These are phyloP conservation scores for Pelecanoides urinatrix DNA, from an alignment of 2,113 vertebrate genomes.

Conservation along the genomic window DNA sequence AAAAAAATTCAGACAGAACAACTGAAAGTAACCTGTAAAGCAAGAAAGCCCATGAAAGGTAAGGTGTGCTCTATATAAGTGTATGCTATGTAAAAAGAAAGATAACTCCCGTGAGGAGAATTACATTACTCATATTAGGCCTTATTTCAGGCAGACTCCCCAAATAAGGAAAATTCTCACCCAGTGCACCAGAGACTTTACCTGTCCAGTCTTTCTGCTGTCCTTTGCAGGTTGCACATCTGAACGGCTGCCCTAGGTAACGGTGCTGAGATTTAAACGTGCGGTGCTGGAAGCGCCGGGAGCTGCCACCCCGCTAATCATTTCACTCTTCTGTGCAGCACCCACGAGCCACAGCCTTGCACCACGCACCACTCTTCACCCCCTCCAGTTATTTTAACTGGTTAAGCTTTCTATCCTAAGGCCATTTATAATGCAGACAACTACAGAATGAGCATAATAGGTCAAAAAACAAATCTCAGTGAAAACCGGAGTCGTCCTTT, in stretches of 20 bases:
- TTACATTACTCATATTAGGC: no score
- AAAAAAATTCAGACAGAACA: neutral
- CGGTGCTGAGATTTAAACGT: neutral
- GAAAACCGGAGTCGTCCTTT: neutral
- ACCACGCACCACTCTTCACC: neutral
- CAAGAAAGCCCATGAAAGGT: neutral
- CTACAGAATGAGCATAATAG: neutral
- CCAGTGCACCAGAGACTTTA: neutral
- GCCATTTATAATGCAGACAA: neutral
- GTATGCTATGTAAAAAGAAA: neutral
- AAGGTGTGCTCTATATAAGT: neutral
- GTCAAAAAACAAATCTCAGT: neutral
- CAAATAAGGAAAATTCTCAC: neutral
- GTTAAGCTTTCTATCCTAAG: neutral
- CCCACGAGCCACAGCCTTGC: neutral
- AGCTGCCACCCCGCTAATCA: neutral
- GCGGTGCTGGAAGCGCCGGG: neutral
- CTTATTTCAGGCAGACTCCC: neutral
- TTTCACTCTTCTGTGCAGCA: neutral
- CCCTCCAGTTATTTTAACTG: neutral
- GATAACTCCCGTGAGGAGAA: accelerated
- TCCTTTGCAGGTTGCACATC: neutral
- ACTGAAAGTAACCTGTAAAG: neutral
- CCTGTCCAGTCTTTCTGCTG: neutral
- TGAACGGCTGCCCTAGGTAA: neutral